Base-by-base conservation (phyloP, 2,888 invertebrate species). In the Folsomia candida region DNA sequence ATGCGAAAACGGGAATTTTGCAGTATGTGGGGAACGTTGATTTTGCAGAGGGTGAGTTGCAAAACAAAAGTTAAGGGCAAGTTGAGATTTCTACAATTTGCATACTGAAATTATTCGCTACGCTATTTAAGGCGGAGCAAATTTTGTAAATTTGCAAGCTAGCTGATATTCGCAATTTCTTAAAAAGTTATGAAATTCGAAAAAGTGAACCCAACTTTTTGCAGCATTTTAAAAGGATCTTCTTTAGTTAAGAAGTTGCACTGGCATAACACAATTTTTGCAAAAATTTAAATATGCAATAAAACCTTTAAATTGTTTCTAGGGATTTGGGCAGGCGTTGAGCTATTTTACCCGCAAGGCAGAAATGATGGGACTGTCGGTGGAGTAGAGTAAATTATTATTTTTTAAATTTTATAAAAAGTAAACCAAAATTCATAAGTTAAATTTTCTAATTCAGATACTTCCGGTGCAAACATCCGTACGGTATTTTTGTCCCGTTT, bases 361-460 rank as follows among this genome's bases (percentile, higher is more conserved):
- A 97, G 97, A 85, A 97, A 98, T 84, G 96, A 98, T 82, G 97
- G 98, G 71, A 90, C 93, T 64, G 94, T 97, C 37, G 92, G 90
- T 78, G 96, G 94, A 69, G 90, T 90, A 84, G 91, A 94, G 94
- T 97, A 84, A 81, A 71, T n/a, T n/a, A n/a, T n/a, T n/a, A n/a
- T n/a, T n/a, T n/a, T n/a, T n/a, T n/a, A n/a, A n/a, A n/a, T n/a
- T n/a, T n/a, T n/a, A n/a, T 70, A 51, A 54, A 54, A 20, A 37
- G 26, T 71, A 72, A 4, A 14, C 14, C 29, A 37, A 47, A 22
- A 47, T 47, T 22, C 25, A 24, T 65, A n/a, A 3, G 18, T 20
- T 47, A 4, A 20, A n/a, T 51, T 54, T 66, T 66, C 14, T 66
- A 14, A 14, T 85, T 51, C 84, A 94, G 97, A 85, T 98, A 98